phyloP scores from a whole-genome alignment of 2,888 invertebrate genomes.

The Eilema caniola region DNA sequence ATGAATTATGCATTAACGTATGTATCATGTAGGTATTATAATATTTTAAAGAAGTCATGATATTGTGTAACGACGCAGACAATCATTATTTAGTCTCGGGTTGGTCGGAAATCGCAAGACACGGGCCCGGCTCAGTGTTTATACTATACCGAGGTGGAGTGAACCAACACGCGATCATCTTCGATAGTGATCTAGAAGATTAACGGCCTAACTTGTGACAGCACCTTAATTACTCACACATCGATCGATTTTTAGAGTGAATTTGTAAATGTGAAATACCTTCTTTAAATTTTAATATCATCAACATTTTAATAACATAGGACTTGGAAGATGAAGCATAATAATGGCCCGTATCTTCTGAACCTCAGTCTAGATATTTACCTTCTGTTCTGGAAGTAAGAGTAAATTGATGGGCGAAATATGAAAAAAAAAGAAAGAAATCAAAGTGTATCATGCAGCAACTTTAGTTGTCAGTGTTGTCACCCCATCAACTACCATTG shows the following conservation, averaged over 20 bases:
- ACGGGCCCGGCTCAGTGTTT: slow-evolving; percentile 44
- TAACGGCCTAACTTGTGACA: slow-evolving; percentile 78
- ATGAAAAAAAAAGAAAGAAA: neutral
- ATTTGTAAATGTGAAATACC: slow-evolving; percentile 27
- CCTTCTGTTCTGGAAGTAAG: too few relatives aligned
- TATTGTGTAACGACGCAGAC: slow-evolving; percentile 63
- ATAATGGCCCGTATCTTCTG: too few relatives aligned
- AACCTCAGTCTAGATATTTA: too few relatives aligned
- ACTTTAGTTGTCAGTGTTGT: neutral
- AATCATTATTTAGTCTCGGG: slow-evolving; percentile 60
- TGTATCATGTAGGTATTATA: slow-evolving; percentile 45
- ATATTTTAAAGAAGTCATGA: slow-evolving; percentile 56
- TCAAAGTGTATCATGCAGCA: neutral
- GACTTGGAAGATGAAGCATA: too few relatives aligned
- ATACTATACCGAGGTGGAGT: slow-evolving; percentile 54
- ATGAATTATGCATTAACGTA: slow-evolving; percentile 78
- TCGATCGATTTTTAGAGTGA: slow-evolving; percentile 70
- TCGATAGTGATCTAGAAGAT: slow-evolving; percentile 81
- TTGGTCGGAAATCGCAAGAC: slow-evolving; percentile 41
- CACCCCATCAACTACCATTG: neutral
- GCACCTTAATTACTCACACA: slow-evolving; percentile 80
- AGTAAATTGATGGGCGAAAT: neutral
- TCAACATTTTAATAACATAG: neutral
- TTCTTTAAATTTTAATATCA: neutral
- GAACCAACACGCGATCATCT: slow-evolving; percentile 77